phyloP scores from a whole-genome alignment of 1,140 invertebrate genomes.

The Cardiocondyla obscurior region DNA sequence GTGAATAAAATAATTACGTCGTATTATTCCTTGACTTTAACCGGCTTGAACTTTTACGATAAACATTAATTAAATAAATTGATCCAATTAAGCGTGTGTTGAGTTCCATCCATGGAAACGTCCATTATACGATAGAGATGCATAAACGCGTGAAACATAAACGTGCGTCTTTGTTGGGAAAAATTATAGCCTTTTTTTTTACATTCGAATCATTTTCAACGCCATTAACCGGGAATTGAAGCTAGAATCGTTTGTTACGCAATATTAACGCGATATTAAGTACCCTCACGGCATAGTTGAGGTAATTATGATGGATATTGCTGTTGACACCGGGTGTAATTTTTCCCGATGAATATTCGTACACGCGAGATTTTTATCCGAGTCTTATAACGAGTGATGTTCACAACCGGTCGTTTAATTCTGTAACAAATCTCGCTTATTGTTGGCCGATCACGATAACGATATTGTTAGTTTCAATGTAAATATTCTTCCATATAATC shows the following conservation, averaged over 20 bases:
- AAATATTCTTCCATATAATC: neutral
- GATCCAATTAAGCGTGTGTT: neutral
- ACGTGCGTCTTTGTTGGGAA: neutral
- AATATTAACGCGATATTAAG: neutral
- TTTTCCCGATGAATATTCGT: neutral
- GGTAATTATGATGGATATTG: conserved; percentile 16
- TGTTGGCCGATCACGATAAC: neutral
- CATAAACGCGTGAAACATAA: neutral
- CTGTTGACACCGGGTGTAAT: neutral
- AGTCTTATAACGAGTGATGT: neutral
- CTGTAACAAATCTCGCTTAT: neutral
- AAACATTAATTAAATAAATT: neutral
- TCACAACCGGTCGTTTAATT: conserved; percentile 2
- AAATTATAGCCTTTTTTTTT: neutral
- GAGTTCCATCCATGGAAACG: neutral
- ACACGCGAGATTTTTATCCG: neutral
- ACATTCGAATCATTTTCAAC: neutral
- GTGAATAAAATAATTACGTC: neutral
- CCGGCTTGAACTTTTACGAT: neutral
- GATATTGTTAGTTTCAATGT: neutral
- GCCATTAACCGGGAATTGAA: neutral
- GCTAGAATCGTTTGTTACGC: neutral
- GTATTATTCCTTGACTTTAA: neutral
- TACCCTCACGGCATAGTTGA: neutral
- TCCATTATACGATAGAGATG: neutral